Conservation (phyloP, 1,140 invertebrate species). For the Polypedilum vanderplanki region DNA sequence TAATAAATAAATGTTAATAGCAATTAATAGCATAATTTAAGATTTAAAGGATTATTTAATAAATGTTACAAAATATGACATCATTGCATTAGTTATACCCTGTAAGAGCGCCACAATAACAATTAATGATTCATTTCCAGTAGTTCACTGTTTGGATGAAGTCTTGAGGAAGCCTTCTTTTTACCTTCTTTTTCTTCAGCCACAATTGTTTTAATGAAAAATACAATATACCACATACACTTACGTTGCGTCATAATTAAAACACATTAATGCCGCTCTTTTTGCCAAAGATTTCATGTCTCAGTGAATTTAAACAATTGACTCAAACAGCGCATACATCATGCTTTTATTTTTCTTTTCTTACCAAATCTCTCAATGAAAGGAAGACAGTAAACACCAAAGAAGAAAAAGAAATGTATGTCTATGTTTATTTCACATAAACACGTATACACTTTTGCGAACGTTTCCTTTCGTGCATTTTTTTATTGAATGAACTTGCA, state of each 20-base stretch:
- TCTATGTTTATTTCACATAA: not conserved
- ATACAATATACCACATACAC: constrained; percentile 21
- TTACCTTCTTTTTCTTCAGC: not conserved
- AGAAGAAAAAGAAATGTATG: constrained; percentile 12
- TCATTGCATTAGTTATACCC: too few relatives aligned
- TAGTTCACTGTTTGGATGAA: not conserved
- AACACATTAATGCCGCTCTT: constrained; percentile 21
- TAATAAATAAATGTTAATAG: too few relatives aligned
- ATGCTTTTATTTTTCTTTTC: not conserved
- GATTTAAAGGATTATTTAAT: too few relatives aligned
- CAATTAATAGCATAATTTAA: too few relatives aligned
- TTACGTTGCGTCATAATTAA: constrained; percentile 27
- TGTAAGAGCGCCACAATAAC: too few relatives aligned
- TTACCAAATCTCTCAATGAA: not conserved
- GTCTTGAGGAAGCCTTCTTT: not conserved
- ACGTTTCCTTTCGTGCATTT: constrained; percentile 3
- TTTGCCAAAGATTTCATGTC: constrained; percentile 28
- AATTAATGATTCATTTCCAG: not conserved
- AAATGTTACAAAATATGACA: too few relatives aligned
- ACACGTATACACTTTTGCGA: not conserved
- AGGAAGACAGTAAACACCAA: not conserved
- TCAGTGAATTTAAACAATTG: constrained; percentile 24
- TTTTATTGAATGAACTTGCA: constrained; percentile 3
- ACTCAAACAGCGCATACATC: constrained; percentile 23
- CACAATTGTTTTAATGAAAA: not conserved